These are phyloP conservation scores for Spodoptera littoralis DNA, from an alignment of 2,888 invertebrate genomes.

Conservation along the genomic window DNA sequence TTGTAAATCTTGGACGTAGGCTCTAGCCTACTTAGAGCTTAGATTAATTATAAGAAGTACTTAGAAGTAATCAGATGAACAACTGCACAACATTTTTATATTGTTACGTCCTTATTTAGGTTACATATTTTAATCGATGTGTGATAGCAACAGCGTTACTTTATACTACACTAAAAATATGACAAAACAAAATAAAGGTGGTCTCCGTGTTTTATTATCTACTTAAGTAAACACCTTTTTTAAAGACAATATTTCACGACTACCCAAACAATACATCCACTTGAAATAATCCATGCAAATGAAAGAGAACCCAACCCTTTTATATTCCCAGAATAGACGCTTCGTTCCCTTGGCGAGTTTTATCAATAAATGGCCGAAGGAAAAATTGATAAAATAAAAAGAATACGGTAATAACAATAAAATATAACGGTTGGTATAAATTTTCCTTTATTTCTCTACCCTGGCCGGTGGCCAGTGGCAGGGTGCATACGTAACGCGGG, in stretches of 20 bases:
- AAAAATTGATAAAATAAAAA: conserved; percentile 78
- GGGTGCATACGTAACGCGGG: conserved; percentile 74
- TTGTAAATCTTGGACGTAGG: neutral
- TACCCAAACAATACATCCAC: conserved; percentile 28
- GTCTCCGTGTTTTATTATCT: neutral
- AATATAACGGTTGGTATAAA: conserved; percentile 79
- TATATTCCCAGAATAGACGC: conserved; percentile 37
- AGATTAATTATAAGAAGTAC: neutral
- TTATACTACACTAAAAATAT: neutral
- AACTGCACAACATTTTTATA: too few species aligned
- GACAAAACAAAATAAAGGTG: neutral
- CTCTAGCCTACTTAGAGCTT: too few species aligned
- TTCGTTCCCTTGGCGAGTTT: conserved; percentile 49
- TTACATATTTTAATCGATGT: too few species aligned
- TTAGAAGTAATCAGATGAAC: neutral
- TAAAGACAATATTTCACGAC: conserved; percentile 28
- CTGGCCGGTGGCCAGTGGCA: conserved; percentile 68
- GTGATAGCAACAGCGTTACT: too few species aligned
- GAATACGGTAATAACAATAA: conserved; percentile 81
- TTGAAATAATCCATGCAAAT: conserved; percentile 51
- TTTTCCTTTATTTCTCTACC: conserved; percentile 73
- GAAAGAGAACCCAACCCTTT: conserved; percentile 52
- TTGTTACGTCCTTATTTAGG: too few species aligned
- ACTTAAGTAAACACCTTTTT: conserved; percentile 10
- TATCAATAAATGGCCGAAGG: conserved; percentile 61